Evolutionary conservation across 1,140 invertebrate genomes (phyloP), one percentile per base, ranked within the genome.

Genomic region (Scaptomyza pallida): DNA sequence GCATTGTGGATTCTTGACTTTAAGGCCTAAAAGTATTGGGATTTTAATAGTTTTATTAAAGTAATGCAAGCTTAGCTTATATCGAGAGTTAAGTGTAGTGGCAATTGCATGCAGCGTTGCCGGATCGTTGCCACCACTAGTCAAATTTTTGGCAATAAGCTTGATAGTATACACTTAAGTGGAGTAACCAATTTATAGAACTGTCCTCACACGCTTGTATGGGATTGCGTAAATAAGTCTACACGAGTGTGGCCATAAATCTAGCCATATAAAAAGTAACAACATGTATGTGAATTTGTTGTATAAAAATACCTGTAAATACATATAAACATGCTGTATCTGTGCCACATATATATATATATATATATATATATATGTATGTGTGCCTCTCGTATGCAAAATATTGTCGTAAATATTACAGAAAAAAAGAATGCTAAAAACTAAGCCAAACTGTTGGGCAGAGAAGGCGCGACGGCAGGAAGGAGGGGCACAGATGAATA

Each of bases 331-430:
- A 61, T 51, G 37, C 26, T 17, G 21, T 41, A 47, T 56, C 35
- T 56, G 40, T 73, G 70, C 64, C 75, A 69, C 59, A 63, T 63
- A 26, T 30, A 6, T 9, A 30, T 30, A 30, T 73, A 16, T 56
- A 26, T 6, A 69, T 63, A 30, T 30, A 30, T 9, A 9, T 30
- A 30, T 73, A 21, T 56, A 26, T 35, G 1, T 8, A 16, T 23
- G 5, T 55, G 33, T 50, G 45, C 43, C 35, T 43, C 43, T 64
- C 35, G 59, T 71, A 71, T 75, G 60, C 72, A 61, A 60, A 75
- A 71, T 60, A 55, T 70, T 70, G 65, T 65, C 72, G 60, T 75
- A 75, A 75, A 74, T 73, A 62, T 61, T 57, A 63, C 65, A 69
- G 30, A 52, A 55, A 37, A 68, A 60, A 52, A 55, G n/a, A 68